Base-by-base conservation (phyloP, 53 echinoderm and acorn worm genomes). In the Apostichopus leukothele region DNA sequence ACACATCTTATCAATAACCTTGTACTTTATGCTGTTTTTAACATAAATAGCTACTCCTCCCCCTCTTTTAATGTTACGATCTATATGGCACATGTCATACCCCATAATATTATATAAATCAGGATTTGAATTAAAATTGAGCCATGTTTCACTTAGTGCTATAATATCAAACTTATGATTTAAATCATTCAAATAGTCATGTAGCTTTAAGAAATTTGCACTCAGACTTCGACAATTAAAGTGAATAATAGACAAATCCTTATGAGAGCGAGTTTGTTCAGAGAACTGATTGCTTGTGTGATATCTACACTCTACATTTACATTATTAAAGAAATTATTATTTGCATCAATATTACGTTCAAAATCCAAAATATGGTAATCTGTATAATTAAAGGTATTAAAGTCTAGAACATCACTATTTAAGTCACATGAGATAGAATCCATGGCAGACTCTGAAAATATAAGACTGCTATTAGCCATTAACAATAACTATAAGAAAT, bases 171-270 rank as follows among this genome's bases (percentile, higher is more conserved):
- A 81, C 5, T 54, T 81, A 18, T 22, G 9, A 81, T 54, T 55
- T 81, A 4, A 81, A n/a, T 81, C 20, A 13, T 53, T 53, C 0
- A 81, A 81, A 39, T 53, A 81, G 83, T 81, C 54, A 22, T 53
- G 19, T 20, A 81, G 19, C 11, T 81, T 81, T 12, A 5, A 12
- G 26, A 81, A 11, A 14, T 81, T 16, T 22, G 53, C 54, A 81
- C 83, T 81, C 52, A 81, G 83, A 20, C 83, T 81, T 81, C 54
- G 52, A 81, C 83, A 53, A 54, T 81, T 81, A 81, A 81, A 52
- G 83, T 81, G 83, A 81, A 81, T 20, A 57, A 81, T 4, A 53
- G 83, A 81, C 9, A 81, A 13, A 11, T 39, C 52, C 20, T 6
- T 81, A 53, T 81, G 4, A 81, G 83, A 54, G 16, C 9, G 83